Base-by-base conservation (phyloP, 2,888 invertebrate species). In the Chloroclystis v-ata region DNA sequence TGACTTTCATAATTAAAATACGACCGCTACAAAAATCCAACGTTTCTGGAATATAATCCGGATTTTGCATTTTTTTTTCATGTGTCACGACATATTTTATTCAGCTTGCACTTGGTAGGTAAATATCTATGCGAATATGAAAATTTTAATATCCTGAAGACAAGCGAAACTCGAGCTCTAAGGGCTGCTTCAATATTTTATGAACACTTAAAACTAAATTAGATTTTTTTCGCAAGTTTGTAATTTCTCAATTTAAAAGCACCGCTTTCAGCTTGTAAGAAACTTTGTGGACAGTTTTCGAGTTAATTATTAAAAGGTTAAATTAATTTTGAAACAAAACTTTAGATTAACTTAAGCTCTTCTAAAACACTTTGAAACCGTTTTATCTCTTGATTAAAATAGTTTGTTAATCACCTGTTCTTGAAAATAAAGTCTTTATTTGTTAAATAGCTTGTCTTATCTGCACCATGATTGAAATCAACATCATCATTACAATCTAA, bases 161-260 rank as follows among this genome's bases (percentile, higher is more conserved):
- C 73, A 75, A 54, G 72, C 63, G 65, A 70, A 75, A 64, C 66
- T 73, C 61, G 61, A 65, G 65, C 66, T 63, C 56, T 60, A 62
- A 68, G 73, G 69, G 73, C 68, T 64, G 66, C 69, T 79, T 76
- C 72, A 78, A 76, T 78, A 81, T 80, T 81, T 80, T 78, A 78
- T 72, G 74, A 75, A 77, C 69, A 77, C 75, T 76, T 74, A 70
- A 70, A 74, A 72, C 71, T 73, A 76, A 76, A 79, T 79, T 78
- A 78, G 65, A 69, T 75, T 76, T 73, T 28, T 49, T 74, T 67
- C 60, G 56, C 54, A 61, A 64, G 58, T 69, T 68, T 59, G 50
- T 43, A 37, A 47, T 38, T 57, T 52, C 54, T 52, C 39, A 49
- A 35, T 47, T 52, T 52, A n/a, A 28, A 38, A 52, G 33, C 48